Conservation (phyloP, 1,140 invertebrate species). For the Zaprionus ornatus region DNA sequence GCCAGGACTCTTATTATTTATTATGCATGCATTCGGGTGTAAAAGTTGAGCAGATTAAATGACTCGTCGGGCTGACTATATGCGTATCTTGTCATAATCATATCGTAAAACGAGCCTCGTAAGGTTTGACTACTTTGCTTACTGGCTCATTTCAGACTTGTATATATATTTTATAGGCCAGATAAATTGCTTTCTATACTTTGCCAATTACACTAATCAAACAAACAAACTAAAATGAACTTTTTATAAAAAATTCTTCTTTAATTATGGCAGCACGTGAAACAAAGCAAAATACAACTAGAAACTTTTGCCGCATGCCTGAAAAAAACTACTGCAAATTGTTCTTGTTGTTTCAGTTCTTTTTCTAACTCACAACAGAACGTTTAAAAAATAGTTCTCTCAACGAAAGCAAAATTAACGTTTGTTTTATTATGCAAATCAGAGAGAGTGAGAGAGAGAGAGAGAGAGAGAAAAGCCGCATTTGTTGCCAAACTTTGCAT, state of each 20-base stretch:
- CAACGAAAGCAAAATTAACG: constrained; percentile 3
- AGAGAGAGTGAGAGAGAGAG: not conserved
- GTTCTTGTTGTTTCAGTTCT: not conserved
- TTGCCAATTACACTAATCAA: not conserved
- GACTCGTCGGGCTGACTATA: not conserved
- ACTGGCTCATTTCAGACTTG: not conserved
- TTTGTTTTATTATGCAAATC: constrained; percentile 7
- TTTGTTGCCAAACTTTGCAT: not conserved
- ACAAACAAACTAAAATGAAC: constrained; percentile 1
- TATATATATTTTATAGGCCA: not conserved
- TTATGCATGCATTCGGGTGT: constrained; percentile 35
- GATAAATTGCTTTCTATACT: not conserved
- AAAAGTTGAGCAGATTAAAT: constrained; percentile 45
- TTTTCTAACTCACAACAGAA: not conserved
- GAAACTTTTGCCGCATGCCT: constrained; percentile 19
- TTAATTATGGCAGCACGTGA: constrained; percentile 35
- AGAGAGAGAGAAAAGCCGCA: too few relatives aligned
- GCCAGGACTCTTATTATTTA: constrained; percentile 20
- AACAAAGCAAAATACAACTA: constrained; percentile 36
- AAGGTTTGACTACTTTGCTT: too few relatives aligned
- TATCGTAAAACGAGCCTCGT: not conserved
- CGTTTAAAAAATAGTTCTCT: constrained; percentile 1
- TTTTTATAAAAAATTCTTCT: too few relatives aligned
- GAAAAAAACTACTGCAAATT: not conserved
- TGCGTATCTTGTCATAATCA: constrained; percentile 23